Evolutionary conservation across 1,140 invertebrate species (phyloP).

Genomic region (Polyergus mexicanus): DNA sequence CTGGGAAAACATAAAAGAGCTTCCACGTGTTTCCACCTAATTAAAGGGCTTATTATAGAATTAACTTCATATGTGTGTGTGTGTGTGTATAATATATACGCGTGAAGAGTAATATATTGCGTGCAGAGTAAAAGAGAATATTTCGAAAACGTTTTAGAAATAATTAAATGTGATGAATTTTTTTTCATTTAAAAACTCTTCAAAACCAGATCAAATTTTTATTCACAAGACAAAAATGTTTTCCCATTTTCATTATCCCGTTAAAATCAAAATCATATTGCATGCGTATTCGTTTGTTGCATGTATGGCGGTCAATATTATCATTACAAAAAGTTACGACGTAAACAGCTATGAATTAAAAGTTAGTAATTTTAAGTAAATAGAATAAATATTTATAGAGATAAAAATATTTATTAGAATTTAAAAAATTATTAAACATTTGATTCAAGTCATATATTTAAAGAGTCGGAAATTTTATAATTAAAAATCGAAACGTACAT

Average conservation of each 20-base stretch:
- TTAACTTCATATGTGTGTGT: no score
- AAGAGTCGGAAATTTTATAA: background rate
- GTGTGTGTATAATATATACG: no score
- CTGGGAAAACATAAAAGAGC: conserved; percentile 19
- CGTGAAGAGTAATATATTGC: background rate
- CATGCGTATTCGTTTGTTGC: no score
- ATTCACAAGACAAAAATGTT: no score
- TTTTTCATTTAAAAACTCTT: no score
- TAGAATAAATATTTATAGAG: background rate
- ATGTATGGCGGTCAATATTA: no score
- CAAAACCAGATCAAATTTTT: no score
- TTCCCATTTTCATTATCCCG: no score
- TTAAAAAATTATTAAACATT: background rate
- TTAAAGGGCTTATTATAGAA: conserved; percentile 11
- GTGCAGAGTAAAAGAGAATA: background rate
- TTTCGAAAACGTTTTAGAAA: background rate
- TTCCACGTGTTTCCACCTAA: conserved; percentile 24
- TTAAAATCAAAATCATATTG: no score
- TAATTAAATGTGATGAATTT: no score
- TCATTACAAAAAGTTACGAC: no score
- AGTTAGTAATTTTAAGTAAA: background rate
- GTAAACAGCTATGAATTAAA: background rate
- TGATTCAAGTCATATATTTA: background rate
- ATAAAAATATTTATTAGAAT: background rate
- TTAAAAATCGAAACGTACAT: background rate